Evolutionary conservation across 2,888 invertebrate species (phyloP), one percentile per base, ranked within the genome.

Genomic region (Icerya purchasi): DNA sequence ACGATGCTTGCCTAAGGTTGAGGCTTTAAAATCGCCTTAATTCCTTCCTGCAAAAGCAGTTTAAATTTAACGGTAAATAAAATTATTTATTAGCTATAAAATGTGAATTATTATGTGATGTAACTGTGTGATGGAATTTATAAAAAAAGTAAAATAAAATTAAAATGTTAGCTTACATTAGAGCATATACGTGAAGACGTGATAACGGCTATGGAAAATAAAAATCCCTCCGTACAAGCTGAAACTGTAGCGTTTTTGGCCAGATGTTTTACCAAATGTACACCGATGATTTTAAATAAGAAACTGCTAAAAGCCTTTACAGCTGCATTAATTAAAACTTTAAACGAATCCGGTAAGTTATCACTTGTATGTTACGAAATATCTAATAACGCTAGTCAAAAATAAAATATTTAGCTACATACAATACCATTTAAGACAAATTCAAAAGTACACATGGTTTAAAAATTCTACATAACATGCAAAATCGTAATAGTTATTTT

Each of bases 211-310:
- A 77, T 98, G 62, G 86, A 84, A 61, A 91, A 87, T 70, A 93
- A 93, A 74, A 93, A 92, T 73, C 92, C 92, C 0, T 81, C 81
- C 2, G 86, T 93, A 1, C 91, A 90, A 72, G 79, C 86, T 0
- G 92, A 93, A 74, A 87, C 86, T 0, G 82, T 88, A 0, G 70
- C 82, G 50, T 96, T 93, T 72, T 71, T 96, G 54, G 80, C 88
- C 0, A 78, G 94, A 50, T 84, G 86, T 20, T 83, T 96, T 67
- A 77, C 86, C 2, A 80, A 80, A 67, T 88, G 87, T 2, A 84
- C 85, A 56, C 85, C 92, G 0, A 75, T 83, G 0, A 79, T 84
- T 22, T 76, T 93, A 59, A 89, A 84, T 67, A 96, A 96, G 73
- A 97, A 96, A 71, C 73, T 91, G 2, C 72, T 94, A 19, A 96